Base-by-base conservation (phyloP, 1,140 invertebrate genomes). In the Drosophila setifemur region DNA sequence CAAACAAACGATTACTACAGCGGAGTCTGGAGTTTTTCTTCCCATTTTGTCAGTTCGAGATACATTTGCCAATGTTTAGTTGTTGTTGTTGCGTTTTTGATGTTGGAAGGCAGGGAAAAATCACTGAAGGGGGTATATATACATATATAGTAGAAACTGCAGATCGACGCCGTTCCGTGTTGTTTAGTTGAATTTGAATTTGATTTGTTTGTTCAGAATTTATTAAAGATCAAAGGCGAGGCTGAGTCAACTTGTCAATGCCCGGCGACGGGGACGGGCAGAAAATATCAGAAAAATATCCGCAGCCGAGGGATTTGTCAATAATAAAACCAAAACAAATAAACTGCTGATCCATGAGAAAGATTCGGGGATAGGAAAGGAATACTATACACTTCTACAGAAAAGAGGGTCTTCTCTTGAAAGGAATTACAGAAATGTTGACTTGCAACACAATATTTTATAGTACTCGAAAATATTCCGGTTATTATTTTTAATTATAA, bases 141-240 rank as follows among this genome's bases (percentile, higher is more conserved):
- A n/a, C n/a, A n/a, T n/a, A n/a, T n/a, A n/a, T n/a, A n/a, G n/a
- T n/a, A 26, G 12, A 18, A 23, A 40, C 42, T 35, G 26, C 31
- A 60, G 37, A 43, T 74, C 63, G 37, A 42, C 55, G 66, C 53
- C 33, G 53, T 52, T 61, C 37, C 49, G 73, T 53, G 64, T 73
- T 78, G 49, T 77, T 81, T 70, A 50, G 60, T 64, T 69, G 55
- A 76, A 77, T 54, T 77, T 74, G 47, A 81, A 72, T 78, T 69
- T 85, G 78, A 85, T 83, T 83, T 83, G 78, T 83, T 83, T 83
- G 74, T 63, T 83, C 70, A 71, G 69, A 73, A 85, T 78, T 85
- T 83, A 85, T 78, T 83, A 43, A 83, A 83, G 79, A 83, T 83
- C 78, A 83, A 83, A 83, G 78, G 67, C 64, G 47, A 60, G 45